Evolutionary conservation across 2,113 vertebrate species (phyloP).

Genomic region (Salvator merianae): DNA sequence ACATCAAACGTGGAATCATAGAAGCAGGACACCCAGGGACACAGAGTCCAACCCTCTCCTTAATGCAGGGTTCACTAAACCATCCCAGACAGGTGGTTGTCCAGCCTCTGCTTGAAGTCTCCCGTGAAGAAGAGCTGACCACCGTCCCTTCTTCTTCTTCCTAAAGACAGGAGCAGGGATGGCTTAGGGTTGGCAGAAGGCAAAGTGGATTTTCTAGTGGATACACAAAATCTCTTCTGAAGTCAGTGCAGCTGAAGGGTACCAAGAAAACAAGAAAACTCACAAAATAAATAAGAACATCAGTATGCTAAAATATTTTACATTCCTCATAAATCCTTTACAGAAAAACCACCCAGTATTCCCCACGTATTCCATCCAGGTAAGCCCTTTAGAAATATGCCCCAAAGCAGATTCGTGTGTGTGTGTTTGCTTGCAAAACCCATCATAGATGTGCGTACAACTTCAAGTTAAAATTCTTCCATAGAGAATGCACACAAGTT

Average conservation of each 20-base stretch:
- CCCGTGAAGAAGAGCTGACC: not conserved
- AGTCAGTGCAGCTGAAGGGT: constrained; percentile 1
- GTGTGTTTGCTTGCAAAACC: not conserved
- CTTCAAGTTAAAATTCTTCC: constrained; percentile 58
- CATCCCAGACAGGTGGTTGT: no score
- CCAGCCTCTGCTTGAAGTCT: not conserved
- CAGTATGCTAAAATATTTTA: constrained; percentile 38
- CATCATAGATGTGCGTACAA: constrained; percentile 8
- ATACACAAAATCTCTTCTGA: not conserved
- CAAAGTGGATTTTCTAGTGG: not conserved
- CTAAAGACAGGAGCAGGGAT: not conserved
- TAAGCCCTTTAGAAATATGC: constrained; percentile 31
- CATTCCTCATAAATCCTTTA: constrained; percentile 39
- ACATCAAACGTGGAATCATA: no score
- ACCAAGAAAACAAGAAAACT: constrained; percentile 19
- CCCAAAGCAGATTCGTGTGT: not conserved
- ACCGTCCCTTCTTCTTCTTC: not conserved
- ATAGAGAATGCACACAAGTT: constrained; percentile 30
- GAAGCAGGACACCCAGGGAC: no score
- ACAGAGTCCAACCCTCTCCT: no score
- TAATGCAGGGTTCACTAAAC: no score
- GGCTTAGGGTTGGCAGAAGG: not conserved
- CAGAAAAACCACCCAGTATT: constrained; percentile 18
- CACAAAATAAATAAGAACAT: constrained; percentile 9
- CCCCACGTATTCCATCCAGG: constrained; percentile 3